A percentile compares a stretch with the other conserved stretches of the same genome.
Evolutionary conservation across 2,113 vertebrate genomes (phyloP).

Genomic region (Panthera tigris): DNA sequence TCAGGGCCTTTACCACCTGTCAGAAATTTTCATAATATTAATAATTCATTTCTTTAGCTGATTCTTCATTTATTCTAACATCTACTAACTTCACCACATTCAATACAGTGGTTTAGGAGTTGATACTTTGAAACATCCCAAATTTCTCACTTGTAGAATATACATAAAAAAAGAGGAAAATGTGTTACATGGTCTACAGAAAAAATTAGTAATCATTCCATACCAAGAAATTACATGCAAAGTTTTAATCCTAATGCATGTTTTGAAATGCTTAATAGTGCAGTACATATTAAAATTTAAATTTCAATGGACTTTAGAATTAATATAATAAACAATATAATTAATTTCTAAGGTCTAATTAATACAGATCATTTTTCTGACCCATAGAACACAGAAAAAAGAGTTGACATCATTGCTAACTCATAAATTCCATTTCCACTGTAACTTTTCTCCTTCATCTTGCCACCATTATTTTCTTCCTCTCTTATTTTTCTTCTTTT

Average conservation of each 20-base stretch:
- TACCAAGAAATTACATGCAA: not conserved
- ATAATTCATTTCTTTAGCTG: constrained; percentile 20
- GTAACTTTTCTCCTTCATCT: not conserved
- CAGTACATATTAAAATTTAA: not conserved
- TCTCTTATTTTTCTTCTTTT: not conserved
- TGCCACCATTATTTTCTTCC: not conserved
- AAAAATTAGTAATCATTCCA: not conserved
- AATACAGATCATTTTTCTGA: not conserved
- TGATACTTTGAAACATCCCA: not conserved
- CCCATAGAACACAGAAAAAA: not conserved
- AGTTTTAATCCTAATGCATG: not conserved
- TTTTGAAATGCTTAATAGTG: not conserved
- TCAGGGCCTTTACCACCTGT: not conserved
- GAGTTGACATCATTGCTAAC: not conserved
- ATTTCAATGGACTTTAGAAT: not conserved
- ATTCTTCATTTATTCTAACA: not conserved
- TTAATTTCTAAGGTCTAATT: not conserved
- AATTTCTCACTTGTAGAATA: not conserved
- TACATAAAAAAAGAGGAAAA: not conserved
- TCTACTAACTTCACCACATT: not conserved
- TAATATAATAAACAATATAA: not conserved
- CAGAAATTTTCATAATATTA: constrained; percentile 38
- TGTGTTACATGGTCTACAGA: not conserved
- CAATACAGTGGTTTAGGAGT: not conserved
- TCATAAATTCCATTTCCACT: not conserved